phyloP scores from a whole-genome alignment of 2,888 invertebrate genomes.

The Dasysyrphus albostriatus region DNA sequence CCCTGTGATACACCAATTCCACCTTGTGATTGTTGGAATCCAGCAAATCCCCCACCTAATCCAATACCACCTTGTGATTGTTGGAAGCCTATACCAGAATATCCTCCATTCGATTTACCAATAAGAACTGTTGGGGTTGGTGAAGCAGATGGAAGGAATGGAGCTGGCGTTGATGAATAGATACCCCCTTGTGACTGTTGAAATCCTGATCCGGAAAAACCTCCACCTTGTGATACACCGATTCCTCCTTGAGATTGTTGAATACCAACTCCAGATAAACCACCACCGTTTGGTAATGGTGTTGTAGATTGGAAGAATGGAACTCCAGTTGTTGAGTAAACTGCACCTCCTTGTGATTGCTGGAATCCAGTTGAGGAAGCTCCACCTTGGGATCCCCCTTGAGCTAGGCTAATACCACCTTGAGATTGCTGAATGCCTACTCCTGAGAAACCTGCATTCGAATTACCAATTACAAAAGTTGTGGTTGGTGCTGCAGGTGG shows the following conservation, averaged over 20 bases:
- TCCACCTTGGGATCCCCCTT: neutral
- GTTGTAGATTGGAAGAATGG: slow-evolving; percentile 25
- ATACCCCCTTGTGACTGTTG: slow-evolving; percentile 69
- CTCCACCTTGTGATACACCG: slow-evolving; percentile 10
- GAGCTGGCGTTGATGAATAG: slow-evolving; percentile 49
- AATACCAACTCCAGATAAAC: slow-evolving; percentile 11
- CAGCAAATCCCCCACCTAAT: slow-evolving; percentile 41
- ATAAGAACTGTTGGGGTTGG: slow-evolving; percentile 20
- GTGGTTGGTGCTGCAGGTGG: slow-evolving; percentile 41
- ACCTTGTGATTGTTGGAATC: slow-evolving; percentile 61
- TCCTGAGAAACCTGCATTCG: slow-evolving; percentile 12
- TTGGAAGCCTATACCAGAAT: slow-evolving; percentile 8
- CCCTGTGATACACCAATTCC: slow-evolving; percentile 31
- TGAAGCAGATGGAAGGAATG: slow-evolving; percentile 49
- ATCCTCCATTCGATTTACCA: slow-evolving; percentile 28
- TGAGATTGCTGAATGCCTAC: slow-evolving; percentile 9
- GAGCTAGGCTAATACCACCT: no score
- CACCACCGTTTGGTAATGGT: slow-evolving; percentile 10
- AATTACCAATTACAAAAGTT: slow-evolving; percentile 6
- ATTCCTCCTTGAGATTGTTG: slow-evolving; percentile 42
- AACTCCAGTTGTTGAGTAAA: slow-evolving; percentile 12
- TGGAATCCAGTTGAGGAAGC: neutral
- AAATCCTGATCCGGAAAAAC: slow-evolving; percentile 18
- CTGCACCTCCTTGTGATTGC: slow-evolving; percentile 44
- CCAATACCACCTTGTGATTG: slow-evolving; percentile 59